Conservation (phyloP, 2,888 invertebrate genomes). For the Ochropleura leucogaster region DNA sequence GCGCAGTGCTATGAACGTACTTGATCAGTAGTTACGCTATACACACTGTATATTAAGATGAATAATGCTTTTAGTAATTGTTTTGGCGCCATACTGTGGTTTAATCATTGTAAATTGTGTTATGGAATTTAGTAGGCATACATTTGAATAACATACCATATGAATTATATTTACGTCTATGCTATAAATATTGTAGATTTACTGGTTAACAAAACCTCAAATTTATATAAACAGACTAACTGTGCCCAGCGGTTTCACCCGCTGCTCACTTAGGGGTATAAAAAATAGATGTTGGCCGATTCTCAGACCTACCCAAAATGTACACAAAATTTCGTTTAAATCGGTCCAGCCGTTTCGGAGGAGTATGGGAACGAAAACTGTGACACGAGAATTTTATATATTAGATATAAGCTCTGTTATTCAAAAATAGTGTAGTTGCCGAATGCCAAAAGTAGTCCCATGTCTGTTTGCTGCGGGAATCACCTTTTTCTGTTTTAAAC, state of each 20-base stretch:
- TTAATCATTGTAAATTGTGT: conserved; percentile 36
- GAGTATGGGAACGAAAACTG: too few species aligned
- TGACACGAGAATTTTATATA: too few species aligned
- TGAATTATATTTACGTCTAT: background rate
- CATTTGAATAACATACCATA: conserved; percentile 11
- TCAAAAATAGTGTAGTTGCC: background rate
- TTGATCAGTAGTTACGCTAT: conserved; percentile 67
- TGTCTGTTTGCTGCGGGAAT: background rate
- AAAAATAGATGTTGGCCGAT: too few species aligned
- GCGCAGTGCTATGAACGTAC: conserved; percentile 66
- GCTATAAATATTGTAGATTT: background rate
- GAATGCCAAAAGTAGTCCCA: conserved; percentile 16
- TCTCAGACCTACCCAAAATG: too few species aligned
- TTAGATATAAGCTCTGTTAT: background rate
- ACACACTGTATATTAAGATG: conserved; percentile 61
- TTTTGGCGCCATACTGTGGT: conserved; percentile 41
- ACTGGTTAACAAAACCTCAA: background rate
- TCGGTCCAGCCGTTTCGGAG: too few species aligned
- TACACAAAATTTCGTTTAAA: too few species aligned
- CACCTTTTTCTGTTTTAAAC: background rate
- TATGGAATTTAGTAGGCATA: conserved; percentile 15
- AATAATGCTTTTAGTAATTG: conserved; percentile 63
- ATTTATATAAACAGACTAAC: background rate
- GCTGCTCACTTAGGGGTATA: too few species aligned
- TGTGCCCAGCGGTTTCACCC: too few species aligned